Evolutionary conservation across 2,113 vertebrate species (phyloP).

Genomic region (Tor tambroides): DNA sequence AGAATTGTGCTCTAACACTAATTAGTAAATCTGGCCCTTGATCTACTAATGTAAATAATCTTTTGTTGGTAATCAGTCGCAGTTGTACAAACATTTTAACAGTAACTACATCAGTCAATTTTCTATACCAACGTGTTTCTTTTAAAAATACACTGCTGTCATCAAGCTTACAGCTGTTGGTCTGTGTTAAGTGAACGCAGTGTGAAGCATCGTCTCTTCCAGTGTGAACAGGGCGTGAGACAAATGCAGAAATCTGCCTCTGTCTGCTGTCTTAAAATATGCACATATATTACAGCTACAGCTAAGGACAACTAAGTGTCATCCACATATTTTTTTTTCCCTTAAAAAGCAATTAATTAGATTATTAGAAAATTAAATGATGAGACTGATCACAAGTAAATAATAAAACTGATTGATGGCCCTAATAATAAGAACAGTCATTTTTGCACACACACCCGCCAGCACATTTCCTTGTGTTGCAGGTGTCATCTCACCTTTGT

Average conservation of each 20-base stretch:
- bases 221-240: not conserved
- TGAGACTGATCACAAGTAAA: not conserved
- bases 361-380: not conserved
- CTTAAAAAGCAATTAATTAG: not conserved
- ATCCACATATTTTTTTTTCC: not conserved
- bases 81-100: too few relatives aligned
- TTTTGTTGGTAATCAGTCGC: not conserved
- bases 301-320: not conserved
- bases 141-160: not conserved
- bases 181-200: not conserved
- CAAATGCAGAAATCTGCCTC: not conserved
- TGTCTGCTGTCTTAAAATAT: not conserved
- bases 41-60: not conserved
- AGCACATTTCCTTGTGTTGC: not conserved
- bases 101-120: not conserved
- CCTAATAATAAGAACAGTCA: not conserved
- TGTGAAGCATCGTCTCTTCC: not conserved
- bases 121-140: not conserved
- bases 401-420: not conserved
- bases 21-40: too few relatives aligned
- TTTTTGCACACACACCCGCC: not conserved
- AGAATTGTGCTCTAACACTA: too few relatives aligned
- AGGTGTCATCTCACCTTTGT: conserved; percentile 76
- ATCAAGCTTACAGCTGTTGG: not conserved
- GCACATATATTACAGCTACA: conserved; percentile 1